A percentile compares a stretch with the other conserved stretches of the same genome.
These are phyloP conservation scores for Bujurquina vittata DNA, from an alignment of 2,113 vertebrate species.

Conservation along the genomic window DNA sequence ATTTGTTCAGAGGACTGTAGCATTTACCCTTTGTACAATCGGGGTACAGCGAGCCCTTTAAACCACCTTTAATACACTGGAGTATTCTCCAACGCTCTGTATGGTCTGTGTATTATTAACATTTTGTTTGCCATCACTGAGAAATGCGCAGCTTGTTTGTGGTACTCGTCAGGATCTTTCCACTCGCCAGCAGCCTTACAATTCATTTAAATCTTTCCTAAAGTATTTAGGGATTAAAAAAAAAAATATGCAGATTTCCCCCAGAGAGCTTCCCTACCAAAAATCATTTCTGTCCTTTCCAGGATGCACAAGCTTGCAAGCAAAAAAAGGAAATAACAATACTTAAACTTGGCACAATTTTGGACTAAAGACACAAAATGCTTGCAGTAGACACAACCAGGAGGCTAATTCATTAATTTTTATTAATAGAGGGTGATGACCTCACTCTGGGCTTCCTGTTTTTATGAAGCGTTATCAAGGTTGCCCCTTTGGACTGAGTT, in stretches of 20 bases:
- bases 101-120: neutral
- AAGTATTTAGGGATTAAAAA: neutral
- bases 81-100: conserved; percentile 7
- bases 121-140: neutral
- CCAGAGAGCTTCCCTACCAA: neutral
- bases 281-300: neutral
- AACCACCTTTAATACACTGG: conserved; percentile 14
- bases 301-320: neutral
- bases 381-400: neutral
- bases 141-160: neutral
- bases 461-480: neutral
- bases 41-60: conserved; percentile 39
- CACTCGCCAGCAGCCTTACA: neutral
- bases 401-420: neutral
- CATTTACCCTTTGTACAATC: conserved; percentile 6
- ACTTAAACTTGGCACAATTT: neutral
- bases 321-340: neutral
- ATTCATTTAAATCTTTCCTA: neutral
- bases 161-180: neutral
- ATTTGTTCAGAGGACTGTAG: conserved; percentile 42
- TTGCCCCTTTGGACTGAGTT: neutral
- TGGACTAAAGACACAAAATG: neutral
- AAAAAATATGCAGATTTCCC: neutral
- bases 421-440: neutral
- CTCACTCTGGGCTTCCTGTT: neutral